Conservation (phyloP, 1,140 invertebrate species). For the Harpegnathos saltator region DNA sequence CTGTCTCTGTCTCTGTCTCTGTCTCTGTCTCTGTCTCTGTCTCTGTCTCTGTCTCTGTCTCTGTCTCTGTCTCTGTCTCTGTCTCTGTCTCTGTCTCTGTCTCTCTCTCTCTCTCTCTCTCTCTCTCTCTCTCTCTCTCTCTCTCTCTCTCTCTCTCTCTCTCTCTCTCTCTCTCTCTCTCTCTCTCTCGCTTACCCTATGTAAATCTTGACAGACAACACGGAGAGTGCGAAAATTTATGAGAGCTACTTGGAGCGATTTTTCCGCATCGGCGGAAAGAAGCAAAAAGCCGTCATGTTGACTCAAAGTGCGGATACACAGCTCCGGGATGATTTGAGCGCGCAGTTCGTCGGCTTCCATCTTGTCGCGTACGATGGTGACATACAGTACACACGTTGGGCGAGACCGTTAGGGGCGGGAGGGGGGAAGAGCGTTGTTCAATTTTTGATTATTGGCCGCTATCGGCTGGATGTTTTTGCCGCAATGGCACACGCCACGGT, state of each 20-base stretch:
- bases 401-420: background rate
- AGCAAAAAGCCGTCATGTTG: background rate
- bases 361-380: background rate
- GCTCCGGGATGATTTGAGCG: background rate
- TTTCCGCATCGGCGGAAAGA: constrained; percentile 19
- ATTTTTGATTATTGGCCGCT: background rate
- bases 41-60: no score
- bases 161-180: background rate
- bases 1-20: no score
- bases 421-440: background rate
- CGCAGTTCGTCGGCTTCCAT: constrained; percentile 7
- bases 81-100: no score
- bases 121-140: no score
- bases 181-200: background rate
- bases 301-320: constrained; percentile 22
- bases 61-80: no score
- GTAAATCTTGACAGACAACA: background rate
- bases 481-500: no score
- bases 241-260: background rate
- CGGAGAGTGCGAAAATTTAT: background rate
- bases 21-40: no score
- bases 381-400: no score
- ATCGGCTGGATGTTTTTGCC: background rate
- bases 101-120: no score
- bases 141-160: background rate